Base-by-base conservation (phyloP, 2,888 invertebrate species). In the Drosophila merina region DNA sequence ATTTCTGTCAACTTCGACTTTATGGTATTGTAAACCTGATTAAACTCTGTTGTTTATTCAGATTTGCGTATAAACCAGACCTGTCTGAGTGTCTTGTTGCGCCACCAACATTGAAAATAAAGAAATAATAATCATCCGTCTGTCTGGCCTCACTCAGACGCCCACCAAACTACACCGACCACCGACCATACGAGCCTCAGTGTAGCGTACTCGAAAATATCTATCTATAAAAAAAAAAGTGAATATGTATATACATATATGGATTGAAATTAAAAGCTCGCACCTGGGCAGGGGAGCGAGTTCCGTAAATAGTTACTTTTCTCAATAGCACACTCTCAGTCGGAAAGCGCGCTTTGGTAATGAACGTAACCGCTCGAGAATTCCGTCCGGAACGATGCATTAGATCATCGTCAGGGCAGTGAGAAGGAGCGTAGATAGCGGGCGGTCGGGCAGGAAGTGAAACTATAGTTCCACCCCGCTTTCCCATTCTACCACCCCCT, bases 321-420 rank as follows among this genome's bases (percentile, higher is more conserved):
- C 83, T 86, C 88, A 76, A 66, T 69, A 68, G 76, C 67, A 63
- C 56, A 63, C 56, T 88, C 88, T 88, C 88, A 88, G 89, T 88
- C 81, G 86, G 73, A 58, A 40, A 56, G 57, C 72, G 72, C 69
- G 76, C 57, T 73, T 85, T 74, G 87, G 67, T 70, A 74, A 82
- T 76, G 88, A 88, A 88, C 83, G 79, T 76, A 74, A 68, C 75
- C 7, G 40, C 6, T 33, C 36, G 58, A 58, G 70, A 69, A 74
- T 42, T 42, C 36, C 63, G 83, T 57, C 62, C 64, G 72, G 75
- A 80, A 75, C 55, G 72, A 49, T 72, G 62, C 72, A 84, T 84
- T 84, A 88, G 83, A 85, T 84, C 83, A 84, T 67, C 68, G 69
- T 49, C 55, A 30, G 30, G 45, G 42, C 69, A 55, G 63, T 47